A percentile compares a stretch with the other conserved stretches of the same genome.
Evolutionary conservation across 2,888 invertebrate species (phyloP).

Genomic region (Prosapia bicincta): DNA sequence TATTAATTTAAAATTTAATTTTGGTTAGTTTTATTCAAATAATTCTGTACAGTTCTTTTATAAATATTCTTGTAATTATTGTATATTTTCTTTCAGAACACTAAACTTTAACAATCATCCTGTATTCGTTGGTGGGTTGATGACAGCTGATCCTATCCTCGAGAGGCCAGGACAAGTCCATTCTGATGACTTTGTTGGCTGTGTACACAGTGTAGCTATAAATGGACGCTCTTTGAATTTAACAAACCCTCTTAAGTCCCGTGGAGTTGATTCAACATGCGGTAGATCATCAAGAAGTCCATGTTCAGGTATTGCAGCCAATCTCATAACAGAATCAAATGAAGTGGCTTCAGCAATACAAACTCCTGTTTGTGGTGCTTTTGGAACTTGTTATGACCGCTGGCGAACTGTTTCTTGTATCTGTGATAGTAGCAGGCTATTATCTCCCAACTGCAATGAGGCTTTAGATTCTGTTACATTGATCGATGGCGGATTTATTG

Average conservation of each 20-base stretch:
- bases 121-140: constrained; percentile 79
- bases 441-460: constrained; percentile 74
- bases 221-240: constrained; percentile 82
- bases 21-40: too few relatives aligned
- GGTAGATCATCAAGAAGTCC: constrained; percentile 53
- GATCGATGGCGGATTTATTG: constrained; percentile 71
- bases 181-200: constrained; percentile 91
- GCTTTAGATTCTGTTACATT: constrained; percentile 79
- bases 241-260: constrained; percentile 68
- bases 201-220: constrained; percentile 85
- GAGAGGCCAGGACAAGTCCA: constrained; percentile 88
- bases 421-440: constrained; percentile 51
- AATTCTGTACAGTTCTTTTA: too few relatives aligned
- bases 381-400: constrained; percentile 74
- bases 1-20: too few relatives aligned
- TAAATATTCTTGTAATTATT: too few relatives aligned
- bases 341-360: constrained; percentile 28
- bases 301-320: constrained; percentile 32
- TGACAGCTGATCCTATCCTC: constrained; percentile 78
- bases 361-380: constrained; percentile 55
- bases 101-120: constrained; percentile 89
- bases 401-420: constrained; percentile 74
- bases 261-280: constrained; percentile 73
- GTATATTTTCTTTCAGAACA: constrained; percentile 64
- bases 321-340: constrained; percentile 28